Percentiles rank a stretch among this genome's conserved stretches.
Evolutionary conservation across 2,797 vertebrate genomes (phyloP).

Genomic region (Dromococcyx pavoninus): DNA sequence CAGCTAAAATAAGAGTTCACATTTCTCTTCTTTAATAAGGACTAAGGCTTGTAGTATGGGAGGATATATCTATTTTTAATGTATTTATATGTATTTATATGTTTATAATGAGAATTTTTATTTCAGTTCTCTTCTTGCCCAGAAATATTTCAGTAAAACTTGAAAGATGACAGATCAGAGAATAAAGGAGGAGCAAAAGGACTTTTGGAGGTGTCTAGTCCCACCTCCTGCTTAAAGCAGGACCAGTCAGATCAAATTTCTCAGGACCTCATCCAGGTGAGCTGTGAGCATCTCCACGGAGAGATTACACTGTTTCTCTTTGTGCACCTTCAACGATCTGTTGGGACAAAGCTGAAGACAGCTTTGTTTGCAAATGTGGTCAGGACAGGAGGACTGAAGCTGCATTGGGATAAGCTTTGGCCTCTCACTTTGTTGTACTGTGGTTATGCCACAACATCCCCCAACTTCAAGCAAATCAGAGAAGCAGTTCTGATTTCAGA

Average conservation of each 20-base stretch:
- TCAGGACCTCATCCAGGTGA: not conserved
- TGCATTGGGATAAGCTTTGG: not conserved
- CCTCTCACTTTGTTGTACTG: not conserved
- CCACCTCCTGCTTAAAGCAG: not conserved
- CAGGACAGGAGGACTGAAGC: not conserved
- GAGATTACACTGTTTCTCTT: accelerated
- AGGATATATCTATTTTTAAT: not conserved
- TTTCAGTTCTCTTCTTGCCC: not conserved
- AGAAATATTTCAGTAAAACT: not conserved
- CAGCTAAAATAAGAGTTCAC: not conserved
- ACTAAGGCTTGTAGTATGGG: not conserved
- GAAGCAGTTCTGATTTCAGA: not conserved
- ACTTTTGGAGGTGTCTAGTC: not conserved
- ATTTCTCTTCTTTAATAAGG: not conserved
- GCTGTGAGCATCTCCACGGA: too few species aligned
- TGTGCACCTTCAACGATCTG: not conserved
- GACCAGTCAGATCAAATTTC: not conserved
- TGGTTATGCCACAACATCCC: not conserved
- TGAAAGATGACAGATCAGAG: not conserved
- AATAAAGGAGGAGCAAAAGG: not conserved
- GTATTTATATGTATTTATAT: not conserved
- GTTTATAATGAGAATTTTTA: not conserved
- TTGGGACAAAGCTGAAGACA: not conserved
- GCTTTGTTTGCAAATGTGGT: not conserved
- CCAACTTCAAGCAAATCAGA: not conserved